Evolutionary conservation across 1,140 invertebrate genomes (phyloP), one percentile per base, ranked within the genome.

Genomic region (Tigriopus japonicus): DNA sequence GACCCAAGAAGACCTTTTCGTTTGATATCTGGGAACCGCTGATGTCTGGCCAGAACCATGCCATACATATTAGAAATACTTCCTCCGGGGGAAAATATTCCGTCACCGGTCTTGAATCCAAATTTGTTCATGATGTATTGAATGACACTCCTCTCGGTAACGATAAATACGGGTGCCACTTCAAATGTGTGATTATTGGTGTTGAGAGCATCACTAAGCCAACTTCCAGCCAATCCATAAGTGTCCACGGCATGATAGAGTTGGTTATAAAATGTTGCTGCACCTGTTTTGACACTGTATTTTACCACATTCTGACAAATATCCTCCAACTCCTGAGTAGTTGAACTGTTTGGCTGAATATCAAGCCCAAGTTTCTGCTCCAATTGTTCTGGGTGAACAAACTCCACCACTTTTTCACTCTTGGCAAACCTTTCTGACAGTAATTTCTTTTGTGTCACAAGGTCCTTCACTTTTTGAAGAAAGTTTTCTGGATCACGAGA

Each of bases 1-100:
- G 76, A 10, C 13, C 77, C 76, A 63, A 78, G 77, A 2, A 87
- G 72, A 0, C 86, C 85, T 43, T 80, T 77, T 67, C 81, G 80
- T 79, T 93, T 94, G 42, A 83, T 75, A 62, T 87, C 78, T 9
- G 89, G 88, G 67, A 81, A 80, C 60, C 76, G 75, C 63, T 80
- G 71, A 68, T 86, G 83, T 42, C 92, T 74, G 1, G 92, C 92
- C 62, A 88, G 80, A 67, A 86, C 86, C 59, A 97, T 88, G 13
- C 86, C 91, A 70, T 97, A 97, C 62, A 92, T 84, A 70, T 97
- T 97, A 1, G 91, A 85, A 64, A 96, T 85, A 0, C 90, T 92
- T 0, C 93, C 93, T 35, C 93, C 93, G 10, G 93, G 93, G 68
- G 86, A 87, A 72, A 97, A 95, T 52, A 96, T 88, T 0, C 88